Base-by-base conservation (phyloP, 2,113 vertebrate genomes). In the Sinosuthora webbiana region DNA sequence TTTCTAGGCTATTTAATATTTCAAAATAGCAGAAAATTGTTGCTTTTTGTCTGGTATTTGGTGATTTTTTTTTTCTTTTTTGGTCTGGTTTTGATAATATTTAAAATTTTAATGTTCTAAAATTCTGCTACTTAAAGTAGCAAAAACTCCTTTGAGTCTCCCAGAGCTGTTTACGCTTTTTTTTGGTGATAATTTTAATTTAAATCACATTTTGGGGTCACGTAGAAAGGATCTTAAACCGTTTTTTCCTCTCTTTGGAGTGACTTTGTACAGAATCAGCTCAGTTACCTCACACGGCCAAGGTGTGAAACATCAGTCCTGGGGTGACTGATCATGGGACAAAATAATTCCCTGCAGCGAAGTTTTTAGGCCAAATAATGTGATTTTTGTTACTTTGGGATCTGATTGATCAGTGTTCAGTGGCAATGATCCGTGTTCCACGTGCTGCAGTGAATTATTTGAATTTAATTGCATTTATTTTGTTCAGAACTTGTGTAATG, bases 321-420 rank as follows among this genome's bases (percentile, higher is more conserved):
- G 30, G 44, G 37, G 37, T 42, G 83, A 69, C 33, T 82, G 83
- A 56, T 95, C 65, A 42, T 30, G 35, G 57, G 53, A 62, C 12
- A 22, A 68, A 94, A 74, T 57, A 68, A 35, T 91, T 90, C 69
- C 75, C 35, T 25, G 39, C 56, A 27, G 44, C 49, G 63, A 68
- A 47, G 35, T 63, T 95, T 95, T 71, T 73, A 27, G 77, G 92
- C 68, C 35, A 97, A 94, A 89, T 41, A 39, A n/a, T 41, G n/a
- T 42, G 9, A 14, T 50, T 89, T 83, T 39, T 77, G 67, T 93
- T 87, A 39, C 64, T 87, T 79, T 28, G 70, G 35, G 87, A 30
- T 31, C 55, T 81, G 3, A 44, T 37, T 77, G 69, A 39, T 85
- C 37, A 53, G 53, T 77, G 31, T 47, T 41, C 49, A 35, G 35